Percentiles rank a stretch among this genome's conserved stretches.
phyloP scores from a whole-genome alignment of 2,113 vertebrate species.

The Muscicapa adusta region DNA sequence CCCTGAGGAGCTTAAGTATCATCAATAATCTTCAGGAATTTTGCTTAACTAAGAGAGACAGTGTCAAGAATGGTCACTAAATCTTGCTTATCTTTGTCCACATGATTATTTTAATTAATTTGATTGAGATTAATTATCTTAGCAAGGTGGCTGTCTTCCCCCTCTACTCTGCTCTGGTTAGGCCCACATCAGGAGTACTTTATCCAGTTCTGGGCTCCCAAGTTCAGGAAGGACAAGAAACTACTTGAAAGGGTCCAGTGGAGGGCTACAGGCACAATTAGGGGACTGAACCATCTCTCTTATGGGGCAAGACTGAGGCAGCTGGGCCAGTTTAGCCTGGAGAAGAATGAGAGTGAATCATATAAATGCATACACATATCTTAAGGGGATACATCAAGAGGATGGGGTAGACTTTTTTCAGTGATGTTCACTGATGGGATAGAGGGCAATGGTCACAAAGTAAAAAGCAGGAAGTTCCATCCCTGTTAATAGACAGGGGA shows the following conservation, averaged over 20 bases:
- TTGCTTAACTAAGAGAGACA: slow-evolving; percentile 21
- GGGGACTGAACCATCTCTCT: not conserved
- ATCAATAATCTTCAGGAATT: slow-evolving; percentile 28
- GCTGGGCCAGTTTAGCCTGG: not conserved
- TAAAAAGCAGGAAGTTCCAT: not conserved
- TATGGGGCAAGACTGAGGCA: not conserved
- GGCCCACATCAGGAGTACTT: not conserved
- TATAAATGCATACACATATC: not conserved
- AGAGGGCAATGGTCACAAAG: not conserved
- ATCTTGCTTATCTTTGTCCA: slow-evolving; percentile 36
- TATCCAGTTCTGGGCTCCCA: not conserved
- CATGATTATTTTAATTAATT: slow-evolving; percentile 37
- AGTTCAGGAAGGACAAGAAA: not conserved
- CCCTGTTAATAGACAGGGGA: not conserved
- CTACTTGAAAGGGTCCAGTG: not conserved
- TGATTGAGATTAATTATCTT: slow-evolving; percentile 47
- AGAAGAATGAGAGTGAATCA: not conserved
- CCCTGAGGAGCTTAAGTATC: not conserved
- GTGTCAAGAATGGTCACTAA: slow-evolving; percentile 30
- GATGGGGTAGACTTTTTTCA: not conserved
- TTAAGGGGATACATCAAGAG: not conserved
- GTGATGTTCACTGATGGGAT: too few relatives aligned
- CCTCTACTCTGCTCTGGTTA: not conserved
- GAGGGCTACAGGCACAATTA: not conserved
- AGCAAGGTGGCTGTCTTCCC: not conserved